These are phyloP conservation scores for Zalophus californianus DNA, from an alignment of 2,797 vertebrate genomes.

Conservation along the genomic window DNA sequence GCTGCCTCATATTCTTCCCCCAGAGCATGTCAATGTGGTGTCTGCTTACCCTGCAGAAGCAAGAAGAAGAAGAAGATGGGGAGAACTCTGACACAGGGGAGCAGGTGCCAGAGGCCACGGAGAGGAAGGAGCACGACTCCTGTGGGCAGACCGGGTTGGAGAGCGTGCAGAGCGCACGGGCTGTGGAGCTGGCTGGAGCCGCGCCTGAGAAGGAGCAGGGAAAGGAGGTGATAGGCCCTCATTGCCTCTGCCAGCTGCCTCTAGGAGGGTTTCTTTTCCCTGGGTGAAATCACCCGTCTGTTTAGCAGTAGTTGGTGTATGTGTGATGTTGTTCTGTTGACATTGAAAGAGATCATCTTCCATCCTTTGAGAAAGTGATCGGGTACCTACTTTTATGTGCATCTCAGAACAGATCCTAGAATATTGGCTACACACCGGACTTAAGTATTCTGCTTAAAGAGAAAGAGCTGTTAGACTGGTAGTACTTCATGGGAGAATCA, in stretches of 20 bases:
- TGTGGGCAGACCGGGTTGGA: slow-evolving; percentile 94
- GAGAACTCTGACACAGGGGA: slow-evolving; percentile 87
- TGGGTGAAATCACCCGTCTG: not conserved
- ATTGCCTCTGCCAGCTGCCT: not conserved
- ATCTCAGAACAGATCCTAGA: not conserved
- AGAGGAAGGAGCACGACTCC: slow-evolving; percentile 93
- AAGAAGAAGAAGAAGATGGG: slow-evolving; percentile 86
- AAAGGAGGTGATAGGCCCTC: slow-evolving; percentile 92
- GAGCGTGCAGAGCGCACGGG: slow-evolving; percentile 94
- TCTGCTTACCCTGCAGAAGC: slow-evolving; percentile 74
- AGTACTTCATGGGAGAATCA: not conserved
- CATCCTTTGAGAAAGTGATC: slow-evolving; percentile 13
- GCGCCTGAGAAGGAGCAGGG: slow-evolving; percentile 94
- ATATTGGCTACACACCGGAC: not conserved
- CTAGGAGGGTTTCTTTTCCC: not conserved
- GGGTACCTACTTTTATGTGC: not conserved
- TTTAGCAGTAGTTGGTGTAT: not conserved
- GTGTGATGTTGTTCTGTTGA: not conserved
- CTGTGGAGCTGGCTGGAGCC: slow-evolving; percentile 95
- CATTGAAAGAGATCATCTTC: not conserved
- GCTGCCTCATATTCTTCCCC: not conserved
- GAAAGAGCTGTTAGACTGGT: not conserved
- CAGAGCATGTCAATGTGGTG: slow-evolving; percentile 22
- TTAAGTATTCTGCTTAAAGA: slow-evolving; percentile 33
- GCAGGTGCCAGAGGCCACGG: slow-evolving; percentile 87